Conservation (phyloP, 2,113 vertebrate genomes). For the Pipra filicauda region DNA sequence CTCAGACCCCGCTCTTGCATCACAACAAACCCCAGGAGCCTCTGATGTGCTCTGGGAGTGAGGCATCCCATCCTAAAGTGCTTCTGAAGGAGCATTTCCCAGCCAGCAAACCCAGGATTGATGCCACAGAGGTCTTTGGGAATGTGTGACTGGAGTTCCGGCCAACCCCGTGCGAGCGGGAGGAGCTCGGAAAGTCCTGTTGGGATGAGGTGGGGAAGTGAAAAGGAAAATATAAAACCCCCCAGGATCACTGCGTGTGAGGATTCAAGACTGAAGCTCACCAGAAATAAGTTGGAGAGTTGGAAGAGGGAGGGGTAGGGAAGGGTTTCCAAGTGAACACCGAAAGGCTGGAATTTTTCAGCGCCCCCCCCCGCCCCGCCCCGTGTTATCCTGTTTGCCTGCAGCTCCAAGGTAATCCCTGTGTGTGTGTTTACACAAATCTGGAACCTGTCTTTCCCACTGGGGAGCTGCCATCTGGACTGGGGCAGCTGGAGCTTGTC, state of each 20-base stretch:
- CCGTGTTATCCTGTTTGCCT: not conserved
- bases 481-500: slow-evolving; percentile 30
- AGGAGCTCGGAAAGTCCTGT: not conserved
- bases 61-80: not conserved
- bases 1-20: not conserved
- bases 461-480: not conserved
- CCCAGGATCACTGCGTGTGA: rapidly evolving
- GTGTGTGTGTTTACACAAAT: not conserved
- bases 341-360: not conserved
- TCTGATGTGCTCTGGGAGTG: not conserved
- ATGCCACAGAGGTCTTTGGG: not conserved
- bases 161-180: not conserved
- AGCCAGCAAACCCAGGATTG: rapidly evolving
- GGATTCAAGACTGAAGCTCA: not conserved
- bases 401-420: not conserved
- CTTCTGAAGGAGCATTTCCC: not conserved
- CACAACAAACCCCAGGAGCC: not conserved
- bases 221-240: not conserved
- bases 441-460: not conserved
- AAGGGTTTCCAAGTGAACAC: not conserved
- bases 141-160: not conserved
- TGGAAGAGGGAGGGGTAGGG: not conserved
- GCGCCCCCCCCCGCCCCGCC: rapidly evolving
- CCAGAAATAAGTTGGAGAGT: not conserved
- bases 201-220: not conserved